A percentile compares a stretch with the other conserved stretches of the same genome.
Evolutionary conservation across 2,113 vertebrate species (phyloP).

Genomic region (Eira barbara): DNA sequence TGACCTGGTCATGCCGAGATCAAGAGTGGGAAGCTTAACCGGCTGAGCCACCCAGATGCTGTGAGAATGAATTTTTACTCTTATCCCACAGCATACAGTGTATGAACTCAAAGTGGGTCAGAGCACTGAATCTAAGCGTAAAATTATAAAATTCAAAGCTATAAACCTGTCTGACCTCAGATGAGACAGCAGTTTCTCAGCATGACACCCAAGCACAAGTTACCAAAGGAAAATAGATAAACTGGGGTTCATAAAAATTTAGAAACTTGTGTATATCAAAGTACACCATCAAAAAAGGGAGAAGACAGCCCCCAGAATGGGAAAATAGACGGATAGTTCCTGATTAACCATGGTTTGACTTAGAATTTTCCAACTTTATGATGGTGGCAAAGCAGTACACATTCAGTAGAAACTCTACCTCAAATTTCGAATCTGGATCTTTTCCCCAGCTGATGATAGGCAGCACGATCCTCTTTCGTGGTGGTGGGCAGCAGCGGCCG

Average conservation of each 20-base stretch:
- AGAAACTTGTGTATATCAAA: neutral
- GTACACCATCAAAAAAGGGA: neutral
- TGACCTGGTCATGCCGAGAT: neutral
- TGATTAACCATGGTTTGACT: neutral
- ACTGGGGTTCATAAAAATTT: neutral
- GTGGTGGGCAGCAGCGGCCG: too few relatives aligned
- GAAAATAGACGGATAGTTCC: neutral
- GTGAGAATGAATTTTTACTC: neutral
- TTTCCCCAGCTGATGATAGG: neutral
- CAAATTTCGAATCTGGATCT: neutral
- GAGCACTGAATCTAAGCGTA: neutral
- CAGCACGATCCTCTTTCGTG: accelerated
- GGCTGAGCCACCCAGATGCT: neutral
- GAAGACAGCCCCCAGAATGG: neutral
- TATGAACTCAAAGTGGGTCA: neutral
- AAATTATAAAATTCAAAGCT: neutral
- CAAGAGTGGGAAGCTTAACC: neutral
- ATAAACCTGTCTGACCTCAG: neutral
- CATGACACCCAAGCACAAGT: neutral
- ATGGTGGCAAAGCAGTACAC: neutral
- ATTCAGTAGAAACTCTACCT: neutral
- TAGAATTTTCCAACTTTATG: neutral
- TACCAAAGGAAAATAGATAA: neutral
- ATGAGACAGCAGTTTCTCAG: neutral
- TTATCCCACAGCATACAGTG: neutral